Conservation (phyloP, 2,888 invertebrate species). For the Caenorhabditis becei region DNA sequence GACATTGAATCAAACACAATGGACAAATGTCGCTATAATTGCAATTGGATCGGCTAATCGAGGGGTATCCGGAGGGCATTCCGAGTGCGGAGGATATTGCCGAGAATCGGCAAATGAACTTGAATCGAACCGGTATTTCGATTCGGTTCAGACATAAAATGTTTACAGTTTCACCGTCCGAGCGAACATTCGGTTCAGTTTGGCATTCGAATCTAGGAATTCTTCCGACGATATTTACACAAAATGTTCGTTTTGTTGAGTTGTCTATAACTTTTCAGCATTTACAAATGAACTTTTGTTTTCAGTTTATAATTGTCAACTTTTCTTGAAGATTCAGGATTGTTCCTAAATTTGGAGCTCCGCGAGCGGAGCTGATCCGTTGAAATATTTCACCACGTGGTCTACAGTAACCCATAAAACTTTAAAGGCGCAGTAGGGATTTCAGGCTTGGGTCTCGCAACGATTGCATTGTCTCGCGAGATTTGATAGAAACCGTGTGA, state of each 20-base stretch:
- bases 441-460: neutral
- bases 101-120: slow-evolving; percentile 19
- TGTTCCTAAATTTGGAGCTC: too few relatives aligned
- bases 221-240: too few relatives aligned
- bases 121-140: slow-evolving; percentile 33
- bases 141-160: slow-evolving; percentile 18
- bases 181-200: neutral
- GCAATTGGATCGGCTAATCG: slow-evolving; percentile 27
- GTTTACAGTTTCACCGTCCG: slow-evolving; percentile 13
- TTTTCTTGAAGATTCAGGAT: too few relatives aligned
- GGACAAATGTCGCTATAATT: slow-evolving; percentile 34
- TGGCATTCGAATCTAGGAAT: neutral
- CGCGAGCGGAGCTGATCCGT: too few relatives aligned
- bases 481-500: neutral
- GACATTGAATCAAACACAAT: slow-evolving; percentile 40
- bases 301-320: too few relatives aligned
- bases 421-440: too few relatives aligned
- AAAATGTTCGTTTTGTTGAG: too few relatives aligned
- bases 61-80: slow-evolving; percentile 4
- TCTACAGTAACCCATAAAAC: neutral
- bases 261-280: too few relatives aligned
- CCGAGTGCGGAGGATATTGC: neutral
- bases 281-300: too few relatives aligned
- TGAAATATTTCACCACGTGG: too few relatives aligned
- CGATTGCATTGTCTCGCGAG: neutral